These are phyloP conservation scores for Nycticebus coucang DNA, from an alignment of 2,113 vertebrate species.

Conservation along the genomic window DNA sequence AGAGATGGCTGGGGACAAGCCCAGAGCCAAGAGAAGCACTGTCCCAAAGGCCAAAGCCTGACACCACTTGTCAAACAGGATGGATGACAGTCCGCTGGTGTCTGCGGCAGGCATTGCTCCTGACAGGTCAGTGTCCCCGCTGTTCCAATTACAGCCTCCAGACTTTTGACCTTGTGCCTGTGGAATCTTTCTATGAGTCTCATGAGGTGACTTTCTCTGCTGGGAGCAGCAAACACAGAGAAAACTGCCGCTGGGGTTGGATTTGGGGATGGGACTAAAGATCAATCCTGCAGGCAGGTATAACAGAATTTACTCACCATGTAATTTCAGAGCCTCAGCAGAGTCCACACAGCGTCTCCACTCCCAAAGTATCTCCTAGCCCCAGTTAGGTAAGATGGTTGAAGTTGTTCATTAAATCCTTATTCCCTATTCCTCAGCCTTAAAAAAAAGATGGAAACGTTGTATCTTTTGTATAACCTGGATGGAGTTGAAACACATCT, in stretches of 20 bases:
- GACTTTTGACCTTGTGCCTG: not conserved
- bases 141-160: not conserved
- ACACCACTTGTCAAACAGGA: not conserved
- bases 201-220: not conserved
- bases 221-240: not conserved
- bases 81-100: fast-evolving
- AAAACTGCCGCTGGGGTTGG: not conserved
- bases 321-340: not conserved
- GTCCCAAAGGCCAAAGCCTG: not conserved
- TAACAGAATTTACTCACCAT: not conserved
- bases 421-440: not conserved
- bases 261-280: not conserved
- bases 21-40: not conserved
- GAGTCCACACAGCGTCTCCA: not conserved
- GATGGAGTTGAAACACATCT: too few relatives aligned
- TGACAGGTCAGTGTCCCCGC: not conserved
- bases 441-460: too few relatives aligned
- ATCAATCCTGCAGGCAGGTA: not conserved
- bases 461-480: too few relatives aligned
- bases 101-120: not conserved
- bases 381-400: not conserved
- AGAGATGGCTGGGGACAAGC: not conserved
- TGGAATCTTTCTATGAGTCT: not conserved
- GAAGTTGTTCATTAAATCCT: not conserved
- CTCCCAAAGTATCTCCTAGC: not conserved